Evolutionary conservation across 2,797 vertebrate species (phyloP).

Genomic region (Danio tinwini): DNA sequence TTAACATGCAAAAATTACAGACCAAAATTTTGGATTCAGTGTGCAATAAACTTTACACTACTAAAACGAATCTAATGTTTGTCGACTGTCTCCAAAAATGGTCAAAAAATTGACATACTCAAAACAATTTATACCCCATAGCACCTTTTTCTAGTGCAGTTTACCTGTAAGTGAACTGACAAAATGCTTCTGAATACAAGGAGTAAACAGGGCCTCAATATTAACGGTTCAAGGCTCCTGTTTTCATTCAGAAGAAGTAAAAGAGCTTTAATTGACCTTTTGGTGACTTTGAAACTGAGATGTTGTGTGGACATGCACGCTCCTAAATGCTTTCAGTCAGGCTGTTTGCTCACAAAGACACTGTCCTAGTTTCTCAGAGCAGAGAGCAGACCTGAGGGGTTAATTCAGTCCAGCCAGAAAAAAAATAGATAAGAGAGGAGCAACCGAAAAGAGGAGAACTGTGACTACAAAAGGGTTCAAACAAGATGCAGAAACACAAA

Average conservation of each 20-base stretch:
- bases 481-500: background rate
- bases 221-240: background rate
- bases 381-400: conserved; percentile 14
- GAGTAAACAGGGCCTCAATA: no score
- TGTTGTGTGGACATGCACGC: background rate
- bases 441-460: background rate
- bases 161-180: no score
- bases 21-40: no score
- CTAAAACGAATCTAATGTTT: no score
- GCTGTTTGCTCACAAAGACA: conserved; percentile 10
- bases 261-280: conserved; percentile 16
- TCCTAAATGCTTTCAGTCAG: conserved; percentile 6
- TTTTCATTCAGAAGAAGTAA: background rate
- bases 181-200: no score
- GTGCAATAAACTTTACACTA: no score
- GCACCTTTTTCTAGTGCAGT: no score
- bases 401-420: conserved; percentile 9
- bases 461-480: conserved; percentile 3
- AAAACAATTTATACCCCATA: no score
- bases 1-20: no score
- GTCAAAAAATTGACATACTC: no score
- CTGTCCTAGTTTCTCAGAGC: conserved; percentile 3
- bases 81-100: no score
- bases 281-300: conserved; percentile 25
- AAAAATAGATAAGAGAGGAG: conserved; percentile 24